phyloP scores from a whole-genome alignment of 2,888 invertebrate species.

The Plebejus anna region DNA sequence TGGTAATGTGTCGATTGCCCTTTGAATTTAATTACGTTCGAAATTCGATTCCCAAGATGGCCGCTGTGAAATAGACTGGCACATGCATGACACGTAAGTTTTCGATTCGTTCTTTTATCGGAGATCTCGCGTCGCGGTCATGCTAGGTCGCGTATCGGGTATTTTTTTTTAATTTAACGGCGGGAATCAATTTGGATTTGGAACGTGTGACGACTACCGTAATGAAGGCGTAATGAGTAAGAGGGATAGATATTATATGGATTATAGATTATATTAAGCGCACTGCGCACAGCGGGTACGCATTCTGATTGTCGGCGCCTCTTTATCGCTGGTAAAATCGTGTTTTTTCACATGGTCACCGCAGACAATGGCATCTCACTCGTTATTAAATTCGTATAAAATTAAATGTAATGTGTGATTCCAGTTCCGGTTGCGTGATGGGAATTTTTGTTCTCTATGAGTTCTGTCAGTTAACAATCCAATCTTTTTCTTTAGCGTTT shows the following conservation, averaged over 20 bases:
- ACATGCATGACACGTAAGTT: constrained; percentile 79
- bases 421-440: constrained; percentile 74
- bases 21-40: constrained; percentile 77
- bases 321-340: constrained; percentile 72
- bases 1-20: constrained; percentile 63
- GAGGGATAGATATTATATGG: constrained; percentile 66
- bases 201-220: constrained; percentile 64
- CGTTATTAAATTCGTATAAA: constrained; percentile 80
- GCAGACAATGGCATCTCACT: constrained; percentile 73
- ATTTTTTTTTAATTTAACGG: constrained; percentile 76
- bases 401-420: constrained; percentile 79
- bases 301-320: constrained; percentile 74
- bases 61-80: constrained; percentile 75
- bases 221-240: constrained; percentile 52
- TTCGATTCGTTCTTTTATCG: constrained; percentile 70
- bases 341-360: constrained; percentile 70
- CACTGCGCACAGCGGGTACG: constrained; percentile 73
- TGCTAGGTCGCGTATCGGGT: constrained; percentile 59
- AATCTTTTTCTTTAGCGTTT: constrained; percentile 29
- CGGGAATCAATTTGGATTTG: constrained; percentile 63
- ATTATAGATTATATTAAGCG: constrained; percentile 69
- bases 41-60: constrained; percentile 77
- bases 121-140: constrained; percentile 72
- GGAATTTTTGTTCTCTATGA: constrained; percentile 58
- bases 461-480: constrained; percentile 29